Base-by-base conservation (phyloP, 2,888 invertebrate genomes). In the Melangyna quadrimaculata region DNA sequence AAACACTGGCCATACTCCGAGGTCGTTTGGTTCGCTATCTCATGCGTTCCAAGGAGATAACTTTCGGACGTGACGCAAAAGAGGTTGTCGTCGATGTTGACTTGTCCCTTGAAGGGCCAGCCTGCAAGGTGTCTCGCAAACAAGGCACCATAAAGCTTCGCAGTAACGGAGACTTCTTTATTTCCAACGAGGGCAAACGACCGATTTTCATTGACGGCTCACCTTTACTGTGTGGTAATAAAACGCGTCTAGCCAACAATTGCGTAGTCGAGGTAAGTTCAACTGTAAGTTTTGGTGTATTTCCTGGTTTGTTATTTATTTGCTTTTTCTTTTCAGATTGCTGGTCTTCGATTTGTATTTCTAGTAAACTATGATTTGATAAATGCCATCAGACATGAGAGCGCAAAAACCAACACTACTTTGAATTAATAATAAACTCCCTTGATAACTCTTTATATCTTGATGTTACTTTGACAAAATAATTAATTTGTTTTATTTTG, bases 121-220 rank as follows among this genome's bases (percentile, higher is more conserved):
- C 98, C 0, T 96, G 96, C 91, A 99, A 98, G 93, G 95, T 98
- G 48, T 98, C 98, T 0, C 94, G 99, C 53, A 94, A 97, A 87
- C 99, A 99, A 92, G 99, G 97, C 8, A 96, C 97, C 2, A 97
- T 99, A 77, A 94, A 95, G 61, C 94, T 99, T 87, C 94, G 97
- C 70, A 97, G 97, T 91, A 98, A 96, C 87, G 99, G 98, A 0
- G 98, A 99, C 91, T 99, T 99, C 92, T 97, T 97, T 90, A 94
- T 99, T 89, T 96, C 97, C 22, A 99, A 99, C 57, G 98, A 98
- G 91, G 99, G 99, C 22, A 98, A 98, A 90, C 93, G 98, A 81
- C 97, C 98, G 2, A 96, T 99, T 89, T 98, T 97, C 91, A 96
- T 99, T 6, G 98, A 99, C 91, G 98, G 98, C 2, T 95, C 96